Evolutionary conservation across 2,113 vertebrate species (phyloP).

Genomic region (Peromyscus californicus): DNA sequence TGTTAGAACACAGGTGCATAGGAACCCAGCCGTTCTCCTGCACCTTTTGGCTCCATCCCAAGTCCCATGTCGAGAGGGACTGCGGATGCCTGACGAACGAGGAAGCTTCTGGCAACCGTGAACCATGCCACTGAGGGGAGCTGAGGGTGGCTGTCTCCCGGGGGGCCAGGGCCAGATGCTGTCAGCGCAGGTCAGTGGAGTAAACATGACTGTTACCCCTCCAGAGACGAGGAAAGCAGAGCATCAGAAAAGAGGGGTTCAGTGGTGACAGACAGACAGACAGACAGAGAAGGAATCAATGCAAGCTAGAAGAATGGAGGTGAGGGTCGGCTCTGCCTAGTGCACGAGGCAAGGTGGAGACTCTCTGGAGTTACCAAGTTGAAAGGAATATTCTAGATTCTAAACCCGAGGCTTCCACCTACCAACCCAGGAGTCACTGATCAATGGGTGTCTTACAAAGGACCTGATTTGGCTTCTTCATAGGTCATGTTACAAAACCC

Average conservation of each 20-base stretch:
- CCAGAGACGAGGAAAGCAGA: not conserved
- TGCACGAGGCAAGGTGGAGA: not conserved
- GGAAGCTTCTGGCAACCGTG: not conserved
- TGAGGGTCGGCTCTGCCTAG: too few species aligned
- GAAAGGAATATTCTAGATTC: not conserved
- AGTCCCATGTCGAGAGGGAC: conserved; percentile 17
- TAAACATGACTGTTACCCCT: not conserved
- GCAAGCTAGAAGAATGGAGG: not conserved
- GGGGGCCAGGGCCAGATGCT: too few species aligned
- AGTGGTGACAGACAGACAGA: not conserved
- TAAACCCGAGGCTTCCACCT: accelerated
- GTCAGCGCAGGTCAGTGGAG: not conserved
- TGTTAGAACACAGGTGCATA: conserved; percentile 51
- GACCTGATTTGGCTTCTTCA: not conserved
- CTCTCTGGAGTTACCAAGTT: not conserved
- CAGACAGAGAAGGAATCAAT: not conserved
- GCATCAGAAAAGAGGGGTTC: not conserved
- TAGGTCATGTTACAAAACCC: too few species aligned
- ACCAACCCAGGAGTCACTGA: accelerated
- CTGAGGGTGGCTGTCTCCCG: not conserved
- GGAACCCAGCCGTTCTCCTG: not conserved
- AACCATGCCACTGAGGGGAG: not conserved
- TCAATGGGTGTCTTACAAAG: accelerated
- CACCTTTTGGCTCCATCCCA: conserved; percentile 42
- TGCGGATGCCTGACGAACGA: accelerated